A percentile compares a stretch with the other conserved stretches of the same genome.
phyloP scores from a whole-genome alignment of 2,113 vertebrate genomes.

The Aramus guarauna region DNA sequence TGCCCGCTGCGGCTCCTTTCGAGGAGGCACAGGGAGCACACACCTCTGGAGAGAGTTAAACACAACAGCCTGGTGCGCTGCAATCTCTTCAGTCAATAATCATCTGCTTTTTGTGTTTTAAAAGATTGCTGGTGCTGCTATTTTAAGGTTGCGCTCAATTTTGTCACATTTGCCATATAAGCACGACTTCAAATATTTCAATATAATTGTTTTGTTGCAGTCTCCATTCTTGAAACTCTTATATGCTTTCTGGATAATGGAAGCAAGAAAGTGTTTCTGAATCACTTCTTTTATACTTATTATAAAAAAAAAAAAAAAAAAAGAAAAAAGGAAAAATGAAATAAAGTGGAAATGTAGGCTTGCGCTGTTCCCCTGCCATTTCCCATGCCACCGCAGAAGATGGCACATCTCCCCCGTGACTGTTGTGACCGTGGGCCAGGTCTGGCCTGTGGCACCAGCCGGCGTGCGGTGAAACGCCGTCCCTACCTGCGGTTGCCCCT shows the following conservation, averaged over 20 bases:
- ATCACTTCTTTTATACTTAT: constrained; percentile 18
- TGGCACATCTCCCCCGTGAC: accelerated
- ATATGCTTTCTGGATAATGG: constrained; percentile 37
- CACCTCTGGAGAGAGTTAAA: not conserved
- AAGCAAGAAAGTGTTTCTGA: constrained; percentile 24
- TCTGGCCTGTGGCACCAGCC: not conserved
- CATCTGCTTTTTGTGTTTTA: constrained; percentile 46
- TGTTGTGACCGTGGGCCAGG: not conserved
- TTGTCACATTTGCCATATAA: constrained; percentile 51
- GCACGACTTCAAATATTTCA: constrained; percentile 42
- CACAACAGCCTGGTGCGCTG: not conserved
- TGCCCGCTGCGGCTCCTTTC: accelerated
- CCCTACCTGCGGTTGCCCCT: not conserved
- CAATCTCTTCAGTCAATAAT: constrained; percentile 32
- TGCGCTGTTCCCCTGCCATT: not conserved
- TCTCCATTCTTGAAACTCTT: constrained; percentile 18
- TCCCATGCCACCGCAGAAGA: not conserved
- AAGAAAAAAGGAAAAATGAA: too few species aligned
- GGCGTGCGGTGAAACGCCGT: accelerated
- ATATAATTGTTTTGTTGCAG: constrained; percentile 50
- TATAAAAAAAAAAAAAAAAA: not conserved
- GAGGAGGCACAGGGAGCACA: not conserved
- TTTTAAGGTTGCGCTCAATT: constrained; percentile 49
- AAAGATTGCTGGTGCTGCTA: constrained; percentile 47
- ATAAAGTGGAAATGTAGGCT: not conserved